Percentiles rank a stretch among this genome's conserved stretches.
Evolutionary conservation across 2,888 invertebrate species (phyloP).

Genomic region (Geotrupes spiniger): DNA sequence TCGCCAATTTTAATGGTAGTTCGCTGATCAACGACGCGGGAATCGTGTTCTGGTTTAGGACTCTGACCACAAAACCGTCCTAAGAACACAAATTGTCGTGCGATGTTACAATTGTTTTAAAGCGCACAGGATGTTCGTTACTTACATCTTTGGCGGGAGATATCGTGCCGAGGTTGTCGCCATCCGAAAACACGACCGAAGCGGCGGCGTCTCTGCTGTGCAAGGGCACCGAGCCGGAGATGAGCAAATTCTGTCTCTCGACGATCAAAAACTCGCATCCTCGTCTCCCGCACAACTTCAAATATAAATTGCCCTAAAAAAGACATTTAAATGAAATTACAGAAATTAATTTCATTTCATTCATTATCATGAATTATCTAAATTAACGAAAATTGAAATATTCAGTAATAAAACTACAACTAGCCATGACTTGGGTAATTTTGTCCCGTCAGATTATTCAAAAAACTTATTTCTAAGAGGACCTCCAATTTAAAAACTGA

Average conservation of each 20-base stretch:
- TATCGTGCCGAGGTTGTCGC: constrained; percentile 74
- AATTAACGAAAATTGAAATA: too few relatives aligned
- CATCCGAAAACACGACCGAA: constrained; percentile 71
- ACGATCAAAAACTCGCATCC: constrained; percentile 56
- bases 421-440: too few relatives aligned
- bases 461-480: too few relatives aligned
- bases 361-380: too few relatives aligned
- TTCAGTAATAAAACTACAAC: too few relatives aligned
- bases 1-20: constrained; percentile 71
- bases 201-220: constrained; percentile 52
- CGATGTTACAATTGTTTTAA: too few relatives aligned
- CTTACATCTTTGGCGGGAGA: constrained; percentile 76
- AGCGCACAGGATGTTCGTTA: background rate
- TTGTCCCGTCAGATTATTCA: too few relatives aligned
- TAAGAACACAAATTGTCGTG: too few relatives aligned
- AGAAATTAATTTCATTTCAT: constrained; percentile 23
- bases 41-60: constrained; percentile 61
- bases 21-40: constrained; percentile 61
- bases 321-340: too few relatives aligned
- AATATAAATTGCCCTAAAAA: constrained; percentile 75
- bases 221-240: constrained; percentile 49
- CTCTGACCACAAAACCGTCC: constrained; percentile 79
- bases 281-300: constrained; percentile 59
- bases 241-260: constrained; percentile 56
- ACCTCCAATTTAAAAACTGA: too few relatives aligned